A percentile compares a stretch with the other conserved stretches of the same genome.
Evolutionary conservation across 2,797 vertebrate genomes (phyloP).

Genomic region (Ciconia nigra): DNA sequence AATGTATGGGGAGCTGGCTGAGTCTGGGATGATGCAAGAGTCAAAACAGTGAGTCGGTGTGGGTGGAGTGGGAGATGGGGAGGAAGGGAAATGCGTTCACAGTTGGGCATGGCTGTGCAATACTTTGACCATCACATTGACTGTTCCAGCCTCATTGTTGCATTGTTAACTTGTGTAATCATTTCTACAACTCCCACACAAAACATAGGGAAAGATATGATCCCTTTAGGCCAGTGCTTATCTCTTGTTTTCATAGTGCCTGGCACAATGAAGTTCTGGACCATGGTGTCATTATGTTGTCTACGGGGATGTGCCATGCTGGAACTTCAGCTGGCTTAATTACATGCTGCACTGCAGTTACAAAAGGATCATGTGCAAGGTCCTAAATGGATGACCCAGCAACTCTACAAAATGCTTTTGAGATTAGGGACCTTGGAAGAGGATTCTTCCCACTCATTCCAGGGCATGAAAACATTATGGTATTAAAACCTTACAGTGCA

Average conservation of each 20-base stretch:
- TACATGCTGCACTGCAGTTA: background rate
- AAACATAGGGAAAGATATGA: background rate
- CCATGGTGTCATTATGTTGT: background rate
- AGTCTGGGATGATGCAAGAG: background rate
- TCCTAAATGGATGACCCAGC: background rate
- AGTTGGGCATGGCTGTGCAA: background rate
- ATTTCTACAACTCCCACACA: background rate
- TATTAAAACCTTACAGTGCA: background rate
- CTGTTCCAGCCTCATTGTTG: background rate
- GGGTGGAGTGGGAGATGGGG: background rate
- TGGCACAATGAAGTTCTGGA: background rate
- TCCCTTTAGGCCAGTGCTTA: background rate
- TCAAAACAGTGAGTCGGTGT: background rate
- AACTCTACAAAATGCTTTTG: background rate
- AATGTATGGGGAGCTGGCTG: background rate
- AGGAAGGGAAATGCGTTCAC: background rate
- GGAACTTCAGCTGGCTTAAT: background rate
- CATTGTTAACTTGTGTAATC: background rate
- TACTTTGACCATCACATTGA: accelerated
- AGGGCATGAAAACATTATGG: background rate
- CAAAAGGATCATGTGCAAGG: background rate
- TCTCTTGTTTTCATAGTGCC: background rate
- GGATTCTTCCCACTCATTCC: background rate
- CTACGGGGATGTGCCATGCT: background rate
- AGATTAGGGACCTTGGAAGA: background rate